phyloP scores from a whole-genome alignment of 2,888 invertebrate genomes.

The Linyphia triangularis region DNA sequence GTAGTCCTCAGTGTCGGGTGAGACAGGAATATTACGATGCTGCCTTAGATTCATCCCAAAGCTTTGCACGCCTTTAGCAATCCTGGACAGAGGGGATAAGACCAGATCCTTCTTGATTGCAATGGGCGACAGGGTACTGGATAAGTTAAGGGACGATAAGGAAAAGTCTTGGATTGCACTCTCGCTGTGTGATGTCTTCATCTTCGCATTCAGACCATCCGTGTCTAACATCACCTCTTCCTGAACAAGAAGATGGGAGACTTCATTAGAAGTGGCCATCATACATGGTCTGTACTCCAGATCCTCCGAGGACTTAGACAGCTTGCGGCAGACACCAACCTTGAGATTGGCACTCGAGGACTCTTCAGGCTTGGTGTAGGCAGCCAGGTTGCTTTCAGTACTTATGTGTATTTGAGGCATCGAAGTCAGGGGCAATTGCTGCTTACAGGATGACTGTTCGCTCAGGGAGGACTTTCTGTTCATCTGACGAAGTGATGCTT shows the following conservation, averaged over 20 bases:
- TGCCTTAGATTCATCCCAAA: slow-evolving; percentile 87
- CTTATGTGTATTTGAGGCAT: slow-evolving; percentile 77
- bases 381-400: slow-evolving; percentile 64
- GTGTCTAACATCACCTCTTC: slow-evolving; percentile 72
- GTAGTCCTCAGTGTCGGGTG: slow-evolving; percentile 72
- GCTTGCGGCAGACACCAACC: slow-evolving; percentile 65
- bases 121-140: slow-evolving; percentile 75
- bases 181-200: slow-evolving; percentile 89
- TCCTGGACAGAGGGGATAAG: slow-evolving; percentile 86
- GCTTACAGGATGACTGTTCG: slow-evolving; percentile 21
- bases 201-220: slow-evolving; percentile 78
- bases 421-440: slow-evolving; percentile 42
- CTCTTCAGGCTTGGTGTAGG: slow-evolving; percentile 56
- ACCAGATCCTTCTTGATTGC: slow-evolving; percentile 77
- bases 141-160: slow-evolving; percentile 71
- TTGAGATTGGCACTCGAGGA: slow-evolving; percentile 38
- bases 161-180: slow-evolving; percentile 84
- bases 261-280: slow-evolving; percentile 70
- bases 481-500: slow-evolving; percentile 75
- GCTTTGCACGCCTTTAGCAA: slow-evolving; percentile 92
- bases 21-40: slow-evolving; percentile 7
- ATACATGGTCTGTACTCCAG: slow-evolving; percentile 64
- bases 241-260: slow-evolving; percentile 72
- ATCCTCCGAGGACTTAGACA: slow-evolving; percentile 77
- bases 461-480: slow-evolving; percentile 50